A percentile compares a stretch with the other conserved stretches of the same genome.
Evolutionary conservation across 2,797 vertebrate species (phyloP).

Genomic region (Enteromius afrohamiltoni): DNA sequence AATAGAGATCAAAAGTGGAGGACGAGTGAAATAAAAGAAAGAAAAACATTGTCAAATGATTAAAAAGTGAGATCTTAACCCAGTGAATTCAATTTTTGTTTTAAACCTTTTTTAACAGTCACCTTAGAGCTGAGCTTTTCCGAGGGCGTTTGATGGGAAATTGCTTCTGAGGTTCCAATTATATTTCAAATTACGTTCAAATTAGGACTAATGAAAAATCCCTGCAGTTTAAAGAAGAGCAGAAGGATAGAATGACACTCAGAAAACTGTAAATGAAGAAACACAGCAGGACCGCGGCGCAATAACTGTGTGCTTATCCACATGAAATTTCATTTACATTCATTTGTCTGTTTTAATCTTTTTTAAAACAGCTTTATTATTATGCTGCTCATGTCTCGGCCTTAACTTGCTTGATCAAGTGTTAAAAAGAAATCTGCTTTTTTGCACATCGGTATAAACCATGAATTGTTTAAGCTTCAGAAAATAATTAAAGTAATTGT

Average conservation of each 20-base stretch:
- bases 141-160: slow-evolving; percentile 24
- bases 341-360: slow-evolving; percentile 3
- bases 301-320: slow-evolving; percentile 25
- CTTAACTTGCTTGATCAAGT: neutral
- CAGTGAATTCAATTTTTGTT: neutral
- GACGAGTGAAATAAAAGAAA: neutral
- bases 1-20: neutral
- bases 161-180: slow-evolving; percentile 46
- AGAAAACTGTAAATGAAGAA: slow-evolving; percentile 42
- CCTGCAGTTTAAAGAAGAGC: slow-evolving; percentile 25
- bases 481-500: neutral
- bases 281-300: slow-evolving; percentile 4
- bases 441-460: neutral
- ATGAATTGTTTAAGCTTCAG: neutral
- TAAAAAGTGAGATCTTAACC: slow-evolving; percentile 1
- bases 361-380: neutral
- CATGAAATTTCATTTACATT: slow-evolving; percentile 23
- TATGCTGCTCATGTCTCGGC: neutral
- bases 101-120: slow-evolving; percentile 17
- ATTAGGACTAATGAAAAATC: slow-evolving; percentile 47
- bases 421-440: neutral
- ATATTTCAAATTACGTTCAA: slow-evolving; percentile 49
- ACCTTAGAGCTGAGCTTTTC: slow-evolving; percentile 8
- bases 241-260: slow-evolving; percentile 23
- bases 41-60: neutral